Base-by-base conservation (phyloP, 2,888 invertebrate genomes). In the Oithona nana region DNA sequence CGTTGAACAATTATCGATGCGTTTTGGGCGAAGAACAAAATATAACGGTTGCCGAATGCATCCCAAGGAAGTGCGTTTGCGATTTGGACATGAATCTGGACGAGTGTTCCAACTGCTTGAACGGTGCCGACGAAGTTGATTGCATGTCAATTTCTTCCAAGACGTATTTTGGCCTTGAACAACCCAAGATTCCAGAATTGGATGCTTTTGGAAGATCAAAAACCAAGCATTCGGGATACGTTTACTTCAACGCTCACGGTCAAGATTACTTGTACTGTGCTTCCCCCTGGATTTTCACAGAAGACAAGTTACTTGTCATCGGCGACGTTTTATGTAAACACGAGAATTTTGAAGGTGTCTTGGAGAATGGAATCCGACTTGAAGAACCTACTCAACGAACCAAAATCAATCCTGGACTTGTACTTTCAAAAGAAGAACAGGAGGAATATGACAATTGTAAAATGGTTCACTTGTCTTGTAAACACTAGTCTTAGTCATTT, bases 231-330 rank as follows among this genome's bases (percentile, higher is more conserved):
- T n/a, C 49, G 3, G 59, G 59, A 26, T 59, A 49, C 22, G 22
- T 59, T 3, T 49, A 59, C 26, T 59, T 48, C 28, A 28, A 26
- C 13, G 59, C 59, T 1, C 29, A 49, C 28, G 59, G 59, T 16
- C 49, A 59, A 50, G 20, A 49, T 22, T 59, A 28, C 26, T 50
- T 59, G 26, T 59, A 59, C 26, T 59, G 59, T 28, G 59, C 59
- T 20, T 24, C 28, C 8, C 49, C 20, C 1, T 24, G 28, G 11
- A 22, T 49, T 26, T 48, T 48, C 3, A 49, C 3, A 1, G 3
- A 22, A 8, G 22, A 48, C 16, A 24, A 22, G 16, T 2, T 39
- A 11, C 4, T 4, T 3, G 16, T n/a, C 6, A 26, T 49, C 1
- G 59, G 22, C 16, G 26, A 59, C 20, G 49, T 50, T 49, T 50